Evolutionary conservation across 2,888 invertebrate species (phyloP).

Genomic region (Cremastinae sp.): DNA sequence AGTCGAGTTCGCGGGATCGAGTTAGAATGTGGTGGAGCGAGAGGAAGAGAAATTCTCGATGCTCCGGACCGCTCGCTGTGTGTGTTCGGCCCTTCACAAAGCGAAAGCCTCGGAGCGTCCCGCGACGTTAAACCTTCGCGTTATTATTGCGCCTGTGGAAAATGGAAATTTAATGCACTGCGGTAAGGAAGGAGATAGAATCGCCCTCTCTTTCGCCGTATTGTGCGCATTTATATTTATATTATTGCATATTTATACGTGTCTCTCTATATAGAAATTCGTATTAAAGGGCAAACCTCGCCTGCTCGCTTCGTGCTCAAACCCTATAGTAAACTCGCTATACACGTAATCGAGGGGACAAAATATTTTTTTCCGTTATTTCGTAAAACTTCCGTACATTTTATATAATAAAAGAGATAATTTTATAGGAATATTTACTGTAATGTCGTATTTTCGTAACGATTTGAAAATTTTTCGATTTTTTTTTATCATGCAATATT

Average conservation of each 20-base stretch:
- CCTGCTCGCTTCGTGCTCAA: not conserved
- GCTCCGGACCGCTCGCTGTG: constrained; percentile 29
- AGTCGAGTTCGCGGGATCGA: constrained; percentile 32
- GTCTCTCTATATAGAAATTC: not conserved
- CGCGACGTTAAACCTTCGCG: constrained; percentile 58
- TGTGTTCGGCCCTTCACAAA: constrained; percentile 34
- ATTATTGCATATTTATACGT: constrained; percentile 1
- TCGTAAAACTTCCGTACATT: too few species aligned
- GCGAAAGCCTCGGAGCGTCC: constrained; percentile 7
- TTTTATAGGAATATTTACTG: too few species aligned
- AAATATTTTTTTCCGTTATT: too few species aligned
- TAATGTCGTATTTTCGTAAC: too few species aligned
- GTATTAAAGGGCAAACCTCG: constrained; percentile 13
- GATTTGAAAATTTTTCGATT: too few species aligned
- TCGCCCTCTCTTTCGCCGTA: constrained; percentile 29
- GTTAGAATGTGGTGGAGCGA: constrained; percentile 22
- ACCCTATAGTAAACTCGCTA: too few species aligned
- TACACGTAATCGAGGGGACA: too few species aligned
- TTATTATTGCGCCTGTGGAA: constrained; percentile 67
- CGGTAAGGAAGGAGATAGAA: constrained; percentile 49
- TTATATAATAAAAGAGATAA: too few species aligned
- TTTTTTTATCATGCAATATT: too few species aligned
- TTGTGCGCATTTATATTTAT: constrained; percentile 5
- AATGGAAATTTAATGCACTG: constrained; percentile 74
- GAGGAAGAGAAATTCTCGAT: constrained; percentile 42